Evolutionary conservation across 1,140 invertebrate species (phyloP).

Genomic region (Halesus radiatus): DNA sequence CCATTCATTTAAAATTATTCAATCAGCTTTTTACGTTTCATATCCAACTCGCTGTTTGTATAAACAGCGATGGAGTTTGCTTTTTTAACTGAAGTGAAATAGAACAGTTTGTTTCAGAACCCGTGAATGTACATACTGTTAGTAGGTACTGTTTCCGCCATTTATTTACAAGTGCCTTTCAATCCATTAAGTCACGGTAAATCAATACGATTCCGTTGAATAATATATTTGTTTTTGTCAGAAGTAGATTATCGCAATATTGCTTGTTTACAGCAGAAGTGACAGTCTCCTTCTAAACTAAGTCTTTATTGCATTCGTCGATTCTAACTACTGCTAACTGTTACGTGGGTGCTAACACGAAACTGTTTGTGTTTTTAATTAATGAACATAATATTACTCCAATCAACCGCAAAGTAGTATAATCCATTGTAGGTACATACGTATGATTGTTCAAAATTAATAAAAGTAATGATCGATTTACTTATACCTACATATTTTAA

Average conservation of each 20-base stretch:
- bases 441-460: no score
- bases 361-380: neutral
- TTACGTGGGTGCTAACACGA: constrained; percentile 21
- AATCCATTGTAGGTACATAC: no score
- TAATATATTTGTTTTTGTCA: constrained; percentile 44
- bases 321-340: neutral
- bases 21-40: neutral
- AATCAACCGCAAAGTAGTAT: no score
- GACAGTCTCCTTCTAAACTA: constrained; percentile 31
- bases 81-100: neutral
- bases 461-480: no score
- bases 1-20: neutral
- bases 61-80: neutral
- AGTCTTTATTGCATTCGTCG: neutral
- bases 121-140: no score
- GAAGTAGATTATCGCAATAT: constrained; percentile 42
- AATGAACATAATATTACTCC: no score
- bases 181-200: constrained; percentile 42
- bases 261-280: constrained; percentile 24
- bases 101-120: no score
- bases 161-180: constrained; percentile 47
- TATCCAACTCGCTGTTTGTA: constrained; percentile 4
- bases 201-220: constrained; percentile 44
- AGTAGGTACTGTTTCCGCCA: constrained; percentile 29
- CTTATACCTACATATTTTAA: no score